Conservation (phyloP, 2,888 invertebrate genomes). For the Theodoxus fluviatilis region DNA sequence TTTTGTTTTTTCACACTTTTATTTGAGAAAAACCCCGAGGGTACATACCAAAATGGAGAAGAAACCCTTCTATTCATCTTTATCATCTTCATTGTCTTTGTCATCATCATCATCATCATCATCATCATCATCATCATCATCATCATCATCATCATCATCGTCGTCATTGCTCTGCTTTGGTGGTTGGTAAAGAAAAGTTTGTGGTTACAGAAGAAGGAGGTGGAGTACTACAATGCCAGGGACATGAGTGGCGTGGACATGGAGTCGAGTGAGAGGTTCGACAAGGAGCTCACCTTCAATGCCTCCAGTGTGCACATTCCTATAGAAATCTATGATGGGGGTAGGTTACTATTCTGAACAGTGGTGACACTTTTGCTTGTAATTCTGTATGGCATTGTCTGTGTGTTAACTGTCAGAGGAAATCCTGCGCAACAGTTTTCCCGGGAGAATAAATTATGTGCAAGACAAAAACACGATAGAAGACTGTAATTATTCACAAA, state of each 20-base stretch:
- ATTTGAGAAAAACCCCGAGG: too few relatives aligned
- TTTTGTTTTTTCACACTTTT: too few relatives aligned
- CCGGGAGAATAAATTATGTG: neutral
- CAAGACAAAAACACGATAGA: neutral
- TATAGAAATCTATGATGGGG: slow-evolving; percentile 67
- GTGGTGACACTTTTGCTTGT: neutral
- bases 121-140: too few relatives aligned
- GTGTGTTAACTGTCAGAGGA: neutral
- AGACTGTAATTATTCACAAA: neutral
- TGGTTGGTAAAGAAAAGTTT: slow-evolving; percentile 20
- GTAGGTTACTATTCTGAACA: slow-evolving; percentile 50
- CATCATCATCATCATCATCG: too few relatives aligned
- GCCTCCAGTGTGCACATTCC: slow-evolving; percentile 68
- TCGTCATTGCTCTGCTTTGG: slow-evolving; percentile 18
- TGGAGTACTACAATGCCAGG: slow-evolving; percentile 55
- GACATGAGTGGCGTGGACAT: slow-evolving; percentile 44
- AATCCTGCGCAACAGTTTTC: too few relatives aligned
- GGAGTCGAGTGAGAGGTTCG: slow-evolving; percentile 50
- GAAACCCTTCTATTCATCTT: too few relatives aligned
- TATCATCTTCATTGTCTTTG: too few relatives aligned
- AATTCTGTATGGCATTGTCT: neutral
- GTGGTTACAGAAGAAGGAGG: slow-evolving; percentile 39
- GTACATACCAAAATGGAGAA: too few relatives aligned
- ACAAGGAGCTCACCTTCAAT: slow-evolving; percentile 56
- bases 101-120: too few relatives aligned